Evolutionary conservation across 2,888 invertebrate species (phyloP), one percentile per base, ranked within the genome.

Genomic region (Zaprionus bogoriensis): DNA sequence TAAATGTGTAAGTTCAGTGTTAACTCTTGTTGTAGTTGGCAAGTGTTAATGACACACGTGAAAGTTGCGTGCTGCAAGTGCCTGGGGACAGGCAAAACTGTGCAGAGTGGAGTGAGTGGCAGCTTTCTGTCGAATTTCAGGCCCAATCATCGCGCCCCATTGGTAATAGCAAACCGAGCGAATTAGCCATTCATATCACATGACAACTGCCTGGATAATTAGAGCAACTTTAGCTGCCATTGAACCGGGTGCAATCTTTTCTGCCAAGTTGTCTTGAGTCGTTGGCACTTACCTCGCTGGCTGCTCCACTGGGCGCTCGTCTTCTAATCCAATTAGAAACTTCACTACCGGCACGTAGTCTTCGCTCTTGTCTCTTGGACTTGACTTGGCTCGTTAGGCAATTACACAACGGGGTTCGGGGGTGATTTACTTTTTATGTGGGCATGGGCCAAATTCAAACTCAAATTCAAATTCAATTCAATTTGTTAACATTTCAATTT

Each of bases 401-500:
- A 75, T 77, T 28, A 10, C 46, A 32, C n/a, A 47, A 45, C 27
- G n/a, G n/a, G n/a, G n/a, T n/a, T n/a, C n/a, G n/a, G n/a, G n/a
- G n/a, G n/a, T n/a, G n/a, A n/a, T n/a, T n/a, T n/a, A n/a, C n/a
- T n/a, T n/a, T n/a, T n/a, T n/a, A n/a, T n/a, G n/a, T n/a, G n/a
- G n/a, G n/a, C n/a, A n/a, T n/a, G 7, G 27, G 9, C 1, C 9
- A 6, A 14, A 14, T 7, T 17, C 6, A 12, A 36, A 59, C 63
- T 52, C 57, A 62, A 65, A 69, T 64, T 53, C 76, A 87, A 65
- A 66, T 66, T 59, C 78, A 82, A 83, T 84, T 87, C 78, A 83
- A 83, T 83, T 83, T 83, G 79, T 77, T 84, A 76, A 69, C 87
- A 74, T 83, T 78, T 83, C 74, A 84, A 83, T 84, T 87, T 87